phyloP scores from a whole-genome alignment of 2,888 invertebrate genomes.

The Scotopteryx bipunctaria region DNA sequence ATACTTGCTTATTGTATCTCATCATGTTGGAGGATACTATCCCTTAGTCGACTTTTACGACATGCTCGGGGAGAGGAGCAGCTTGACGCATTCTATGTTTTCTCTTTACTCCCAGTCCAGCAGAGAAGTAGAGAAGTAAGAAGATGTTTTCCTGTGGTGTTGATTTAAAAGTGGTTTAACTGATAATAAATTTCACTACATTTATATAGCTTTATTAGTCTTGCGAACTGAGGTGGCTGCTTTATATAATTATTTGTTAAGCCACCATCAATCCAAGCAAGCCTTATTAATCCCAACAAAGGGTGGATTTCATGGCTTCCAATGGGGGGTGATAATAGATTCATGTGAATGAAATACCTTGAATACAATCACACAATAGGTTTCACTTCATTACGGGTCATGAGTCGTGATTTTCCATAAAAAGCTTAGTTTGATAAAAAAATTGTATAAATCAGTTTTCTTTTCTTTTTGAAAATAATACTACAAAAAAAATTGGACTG shows the following conservation, averaged over 20 bases:
- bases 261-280: constrained; percentile 33
- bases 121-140: too few relatives aligned
- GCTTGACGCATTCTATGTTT: too few relatives aligned
- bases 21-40: too few relatives aligned
- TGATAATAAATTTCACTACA: neutral
- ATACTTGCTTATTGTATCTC: too few relatives aligned
- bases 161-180: neutral
- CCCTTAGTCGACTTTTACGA: too few relatives aligned
- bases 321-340: constrained; percentile 8
- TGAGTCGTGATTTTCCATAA: neutral
- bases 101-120: too few relatives aligned
- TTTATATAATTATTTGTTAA: constrained; percentile 45
- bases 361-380: neutral
- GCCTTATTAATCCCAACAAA: constrained; percentile 31
- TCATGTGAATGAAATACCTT: constrained; percentile 9
- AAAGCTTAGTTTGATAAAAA: too few relatives aligned
- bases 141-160: neutral
- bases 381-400: neutral
- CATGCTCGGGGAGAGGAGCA: too few relatives aligned
- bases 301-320: constrained; percentile 13
- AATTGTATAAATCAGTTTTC: too few relatives aligned
- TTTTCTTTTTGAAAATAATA: too few relatives aligned
- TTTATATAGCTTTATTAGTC: constrained; percentile 62
- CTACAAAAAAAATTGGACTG: too few relatives aligned
- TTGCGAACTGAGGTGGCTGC: constrained; percentile 47